Evolutionary conservation across 2,113 vertebrate genomes (phyloP).

Genomic region (Anhinga rufa): DNA sequence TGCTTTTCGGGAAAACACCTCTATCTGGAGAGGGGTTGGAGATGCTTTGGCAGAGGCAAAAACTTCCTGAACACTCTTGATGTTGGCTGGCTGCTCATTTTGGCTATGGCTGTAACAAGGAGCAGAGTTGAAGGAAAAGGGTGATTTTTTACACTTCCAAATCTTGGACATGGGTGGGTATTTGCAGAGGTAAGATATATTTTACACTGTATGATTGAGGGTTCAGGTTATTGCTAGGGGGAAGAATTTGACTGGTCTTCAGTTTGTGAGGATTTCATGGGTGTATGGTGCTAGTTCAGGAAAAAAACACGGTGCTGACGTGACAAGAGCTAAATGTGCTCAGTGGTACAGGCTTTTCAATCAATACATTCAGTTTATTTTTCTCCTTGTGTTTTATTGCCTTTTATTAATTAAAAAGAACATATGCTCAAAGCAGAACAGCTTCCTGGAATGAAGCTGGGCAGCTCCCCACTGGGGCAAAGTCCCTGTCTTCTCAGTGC

Average conservation of each 20-base stretch:
- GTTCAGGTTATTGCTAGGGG: not conserved
- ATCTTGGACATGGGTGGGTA: not conserved
- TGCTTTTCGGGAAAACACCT: too few species aligned
- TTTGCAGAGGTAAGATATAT: not conserved
- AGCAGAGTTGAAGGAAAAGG: not conserved
- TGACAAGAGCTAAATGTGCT: not conserved
- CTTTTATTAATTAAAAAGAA: not conserved
- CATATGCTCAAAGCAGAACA: not conserved
- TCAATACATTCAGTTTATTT: not conserved
- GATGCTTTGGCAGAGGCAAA: not conserved
- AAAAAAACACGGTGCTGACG: not conserved
- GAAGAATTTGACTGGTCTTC: not conserved
- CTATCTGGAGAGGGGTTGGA: not conserved
- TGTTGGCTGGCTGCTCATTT: not conserved
- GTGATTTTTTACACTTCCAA: not conserved
- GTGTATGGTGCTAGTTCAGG: not conserved
- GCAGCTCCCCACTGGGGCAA: not conserved
- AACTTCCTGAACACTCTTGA: not conserved
- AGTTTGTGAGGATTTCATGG: not conserved
- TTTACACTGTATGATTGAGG: not conserved
- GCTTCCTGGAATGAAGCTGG: not conserved
- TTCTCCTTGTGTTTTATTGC: not conserved
- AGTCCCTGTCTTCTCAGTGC: not conserved
- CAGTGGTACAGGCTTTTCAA: not conserved
- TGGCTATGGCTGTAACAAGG: not conserved